These are phyloP conservation scores for Athalia circularis DNA, from an alignment of 2,888 invertebrate species.

Conservation along the genomic window DNA sequence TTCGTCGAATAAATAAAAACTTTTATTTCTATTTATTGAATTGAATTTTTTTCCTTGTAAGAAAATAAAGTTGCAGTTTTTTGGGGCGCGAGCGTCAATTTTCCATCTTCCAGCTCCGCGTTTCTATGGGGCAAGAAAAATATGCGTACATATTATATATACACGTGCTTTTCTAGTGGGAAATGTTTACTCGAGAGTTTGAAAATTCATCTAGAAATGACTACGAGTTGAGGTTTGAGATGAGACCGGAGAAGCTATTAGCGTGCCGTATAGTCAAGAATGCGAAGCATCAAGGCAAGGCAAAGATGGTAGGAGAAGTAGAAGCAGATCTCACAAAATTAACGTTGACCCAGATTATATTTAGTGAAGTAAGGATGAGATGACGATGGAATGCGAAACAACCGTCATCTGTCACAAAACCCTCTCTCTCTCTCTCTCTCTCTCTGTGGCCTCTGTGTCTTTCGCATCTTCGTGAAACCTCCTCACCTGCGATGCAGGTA, in stretches of 20 bases:
- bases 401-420: slow-evolving; percentile 37
- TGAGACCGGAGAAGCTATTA: slow-evolving; percentile 6
- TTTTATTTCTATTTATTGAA: no score
- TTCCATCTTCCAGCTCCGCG: no score
- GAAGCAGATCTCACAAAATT: slow-evolving; percentile 38
- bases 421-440: background rate
- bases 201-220: no score
- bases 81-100: no score
- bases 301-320: background rate
- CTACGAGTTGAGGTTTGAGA: no score
- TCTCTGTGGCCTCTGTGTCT: background rate
- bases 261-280: slow-evolving; percentile 31
- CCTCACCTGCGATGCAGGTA: background rate
- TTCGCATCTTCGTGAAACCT: background rate
- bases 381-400: slow-evolving; percentile 40
- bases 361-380: slow-evolving; percentile 41
- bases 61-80: no score
- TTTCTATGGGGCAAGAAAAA: no score
- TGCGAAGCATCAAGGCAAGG: slow-evolving; percentile 17
- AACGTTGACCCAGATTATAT: slow-evolving; percentile 47
- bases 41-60: no score
- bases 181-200: no score
- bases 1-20: no score
- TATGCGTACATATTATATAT: no score
- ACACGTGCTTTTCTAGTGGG: no score